Evolutionary conservation across 2,888 invertebrate species (phyloP).

Genomic region (Mechanitis mazaeus): DNA sequence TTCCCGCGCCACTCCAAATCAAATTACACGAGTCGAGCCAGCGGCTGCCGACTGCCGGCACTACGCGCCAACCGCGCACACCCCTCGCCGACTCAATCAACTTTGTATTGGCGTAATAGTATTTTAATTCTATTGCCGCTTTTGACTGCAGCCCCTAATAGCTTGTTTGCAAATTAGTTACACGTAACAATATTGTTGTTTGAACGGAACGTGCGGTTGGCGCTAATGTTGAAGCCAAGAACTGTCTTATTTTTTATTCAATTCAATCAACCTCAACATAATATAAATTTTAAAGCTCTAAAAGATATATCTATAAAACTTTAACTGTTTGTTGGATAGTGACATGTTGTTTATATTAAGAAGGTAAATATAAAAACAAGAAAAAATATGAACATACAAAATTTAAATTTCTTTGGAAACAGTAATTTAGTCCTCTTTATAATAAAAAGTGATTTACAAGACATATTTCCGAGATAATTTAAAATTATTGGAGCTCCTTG

Average conservation of each 20-base stretch:
- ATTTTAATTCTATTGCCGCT: constrained; percentile 74
- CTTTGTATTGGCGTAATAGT: constrained; percentile 71
- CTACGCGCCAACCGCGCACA: constrained; percentile 30
- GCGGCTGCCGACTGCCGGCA: constrained; percentile 36
- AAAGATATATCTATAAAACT: too few relatives aligned
- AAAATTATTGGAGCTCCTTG: constrained; percentile 21
- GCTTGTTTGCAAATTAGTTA: constrained; percentile 65
- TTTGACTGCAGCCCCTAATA: constrained; percentile 59
- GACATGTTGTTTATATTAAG: too few relatives aligned
- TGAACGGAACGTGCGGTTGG: constrained; percentile 19
- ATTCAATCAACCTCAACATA: constrained; percentile 22
- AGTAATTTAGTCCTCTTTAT: not conserved
- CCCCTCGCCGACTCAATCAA: constrained; percentile 57
- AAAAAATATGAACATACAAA: not conserved
- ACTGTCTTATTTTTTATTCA: constrained; percentile 27
- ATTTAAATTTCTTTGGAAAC: not conserved
- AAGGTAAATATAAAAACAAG: too few relatives aligned
- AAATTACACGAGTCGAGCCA: constrained; percentile 65
- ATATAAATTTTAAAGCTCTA: too few relatives aligned
- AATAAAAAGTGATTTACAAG: constrained; percentile 1
- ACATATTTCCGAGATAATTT: constrained; percentile 33
- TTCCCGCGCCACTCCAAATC: constrained; percentile 68
- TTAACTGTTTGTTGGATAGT: too few relatives aligned
- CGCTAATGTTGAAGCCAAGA: constrained; percentile 27
- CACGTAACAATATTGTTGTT: constrained; percentile 41